Evolutionary conservation across 2,888 invertebrate genomes (phyloP).

Genomic region (Rhagium mordax): DNA sequence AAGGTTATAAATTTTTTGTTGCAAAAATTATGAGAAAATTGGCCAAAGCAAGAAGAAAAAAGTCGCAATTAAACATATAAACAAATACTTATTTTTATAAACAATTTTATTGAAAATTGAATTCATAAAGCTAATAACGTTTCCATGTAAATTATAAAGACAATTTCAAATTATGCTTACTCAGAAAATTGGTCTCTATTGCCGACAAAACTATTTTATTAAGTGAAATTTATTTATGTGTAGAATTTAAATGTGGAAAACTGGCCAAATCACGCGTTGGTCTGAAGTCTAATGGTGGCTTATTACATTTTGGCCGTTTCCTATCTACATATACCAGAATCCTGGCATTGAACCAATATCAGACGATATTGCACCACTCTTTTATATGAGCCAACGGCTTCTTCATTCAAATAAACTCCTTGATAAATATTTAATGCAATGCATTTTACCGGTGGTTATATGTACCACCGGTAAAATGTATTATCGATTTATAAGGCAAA

Average conservation of each 20-base stretch:
- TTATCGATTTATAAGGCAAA: slow-evolving; percentile 27
- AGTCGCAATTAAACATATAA: too few relatives aligned
- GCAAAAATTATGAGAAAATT: too few relatives aligned
- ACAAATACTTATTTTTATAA: too few relatives aligned
- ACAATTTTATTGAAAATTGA: too few relatives aligned
- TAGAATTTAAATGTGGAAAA: slow-evolving; percentile 40
- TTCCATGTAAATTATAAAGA: not conserved
- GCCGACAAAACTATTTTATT: slow-evolving; percentile 4
- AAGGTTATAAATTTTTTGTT: too few relatives aligned
- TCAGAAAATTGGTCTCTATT: not conserved
- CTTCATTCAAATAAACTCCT: slow-evolving; percentile 40
- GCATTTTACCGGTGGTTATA: slow-evolving; percentile 28
- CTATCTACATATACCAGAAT: slow-evolving; percentile 36
- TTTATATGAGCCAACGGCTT: slow-evolving; percentile 43
- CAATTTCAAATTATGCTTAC: not conserved
- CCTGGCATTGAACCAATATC: slow-evolving; percentile 41
- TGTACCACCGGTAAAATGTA: slow-evolving; percentile 20
- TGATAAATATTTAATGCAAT: slow-evolving; percentile 45
- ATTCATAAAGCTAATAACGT: not conserved
- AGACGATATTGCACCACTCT: slow-evolving; percentile 38
- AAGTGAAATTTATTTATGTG: slow-evolving; percentile 36
- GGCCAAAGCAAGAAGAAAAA: too few relatives aligned
- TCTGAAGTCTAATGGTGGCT: slow-evolving; percentile 40
- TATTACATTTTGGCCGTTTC: slow-evolving; percentile 45
- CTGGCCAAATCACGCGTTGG: slow-evolving; percentile 44